These are phyloP conservation scores for Ditylenchus weischeri DNA, from an alignment of 2,888 invertebrate species.

Conservation along the genomic window DNA sequence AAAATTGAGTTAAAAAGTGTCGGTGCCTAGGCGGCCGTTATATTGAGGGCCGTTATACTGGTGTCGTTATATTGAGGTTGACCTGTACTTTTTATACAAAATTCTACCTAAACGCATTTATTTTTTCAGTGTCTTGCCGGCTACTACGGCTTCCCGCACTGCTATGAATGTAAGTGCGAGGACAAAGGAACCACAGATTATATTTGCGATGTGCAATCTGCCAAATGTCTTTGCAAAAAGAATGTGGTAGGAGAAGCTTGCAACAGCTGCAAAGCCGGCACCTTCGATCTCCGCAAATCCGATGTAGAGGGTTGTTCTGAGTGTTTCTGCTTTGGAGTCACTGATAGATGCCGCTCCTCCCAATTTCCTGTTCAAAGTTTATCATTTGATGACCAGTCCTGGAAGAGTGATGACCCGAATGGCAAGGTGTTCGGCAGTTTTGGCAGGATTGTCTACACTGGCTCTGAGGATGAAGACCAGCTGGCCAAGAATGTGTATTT, in stretches of 20 bases:
- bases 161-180: slow-evolving; percentile 69
- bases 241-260: slow-evolving; percentile 77
- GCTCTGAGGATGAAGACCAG: slow-evolving; percentile 25
- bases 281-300: slow-evolving; percentile 78
- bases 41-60: no score
- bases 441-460: slow-evolving; percentile 41
- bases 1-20: no score
- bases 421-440: slow-evolving; percentile 43
- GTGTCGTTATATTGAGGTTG: no score
- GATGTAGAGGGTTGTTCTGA: slow-evolving; percentile 89
- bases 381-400: slow-evolving; percentile 36
- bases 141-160: slow-evolving; percentile 76
- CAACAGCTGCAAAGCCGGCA: slow-evolving; percentile 80
- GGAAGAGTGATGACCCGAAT: slow-evolving; percentile 42
- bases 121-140: slow-evolving; percentile 72
- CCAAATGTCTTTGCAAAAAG: slow-evolving; percentile 77
- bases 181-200: slow-evolving; percentile 69
- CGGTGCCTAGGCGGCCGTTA: no score
- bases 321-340: slow-evolving; percentile 94
- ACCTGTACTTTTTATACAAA: no score
- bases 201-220: slow-evolving; percentile 76
- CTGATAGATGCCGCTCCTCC: slow-evolving; percentile 78
- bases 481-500: slow-evolving; percentile 67
- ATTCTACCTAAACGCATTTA: no score
- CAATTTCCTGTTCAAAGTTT: slow-evolving; percentile 59